phyloP scores from a whole-genome alignment of 2,797 vertebrate genomes.

The Phalanger gymnotis region DNA sequence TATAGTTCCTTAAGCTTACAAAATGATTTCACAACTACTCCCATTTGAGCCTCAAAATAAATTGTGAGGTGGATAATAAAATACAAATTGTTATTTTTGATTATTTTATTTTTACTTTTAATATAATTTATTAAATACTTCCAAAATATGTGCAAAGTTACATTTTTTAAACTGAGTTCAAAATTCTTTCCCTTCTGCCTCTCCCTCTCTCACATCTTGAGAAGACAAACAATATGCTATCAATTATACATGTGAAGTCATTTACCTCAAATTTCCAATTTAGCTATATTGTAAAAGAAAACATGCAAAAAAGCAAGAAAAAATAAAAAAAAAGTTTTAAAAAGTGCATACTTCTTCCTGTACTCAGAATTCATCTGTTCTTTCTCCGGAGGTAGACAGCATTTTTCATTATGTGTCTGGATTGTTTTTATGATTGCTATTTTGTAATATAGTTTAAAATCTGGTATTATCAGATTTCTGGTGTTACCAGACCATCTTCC shows the following conservation, averaged over 20 bases:
- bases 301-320: no score
- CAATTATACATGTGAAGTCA: background rate
- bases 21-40: background rate
- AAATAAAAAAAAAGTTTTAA: no score
- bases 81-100: background rate
- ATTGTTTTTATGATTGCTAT: background rate
- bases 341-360: background rate
- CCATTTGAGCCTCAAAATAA: background rate
- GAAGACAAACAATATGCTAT: background rate
- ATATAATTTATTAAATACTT: background rate
- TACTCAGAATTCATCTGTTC: background rate
- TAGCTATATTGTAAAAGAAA: background rate
- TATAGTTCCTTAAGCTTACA: background rate
- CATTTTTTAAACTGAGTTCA: background rate
- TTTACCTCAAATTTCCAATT: background rate
- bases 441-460: background rate
- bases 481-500: background rate
- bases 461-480: no score
- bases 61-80: background rate
- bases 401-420: background rate
- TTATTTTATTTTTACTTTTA: background rate
- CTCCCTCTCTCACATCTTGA: background rate
- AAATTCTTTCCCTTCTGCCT: background rate
- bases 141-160: background rate
- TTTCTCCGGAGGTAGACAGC: background rate